phyloP scores from a whole-genome alignment of 2,888 invertebrate species.

The Epirrhoe tristata region DNA sequence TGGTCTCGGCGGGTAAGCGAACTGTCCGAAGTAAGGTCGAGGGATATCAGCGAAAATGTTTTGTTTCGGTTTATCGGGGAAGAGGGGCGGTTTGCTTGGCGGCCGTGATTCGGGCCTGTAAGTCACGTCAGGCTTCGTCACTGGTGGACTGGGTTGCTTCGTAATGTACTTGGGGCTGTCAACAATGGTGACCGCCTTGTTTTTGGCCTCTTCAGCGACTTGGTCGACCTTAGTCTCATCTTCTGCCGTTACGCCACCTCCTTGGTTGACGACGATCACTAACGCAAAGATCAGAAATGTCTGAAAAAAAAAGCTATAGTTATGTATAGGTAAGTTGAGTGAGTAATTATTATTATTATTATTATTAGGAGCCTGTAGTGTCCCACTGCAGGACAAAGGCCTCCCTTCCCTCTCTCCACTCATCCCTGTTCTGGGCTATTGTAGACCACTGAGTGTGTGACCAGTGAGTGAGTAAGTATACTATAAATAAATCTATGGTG shows the following conservation, averaged over 20 bases:
- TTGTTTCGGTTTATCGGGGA: slow-evolving; percentile 59
- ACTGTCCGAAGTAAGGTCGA: slow-evolving; percentile 58
- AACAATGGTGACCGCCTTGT: slow-evolving; percentile 65
- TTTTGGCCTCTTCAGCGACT: slow-evolving; percentile 72
- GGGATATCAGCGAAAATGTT: slow-evolving; percentile 57
- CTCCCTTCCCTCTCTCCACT: no score
- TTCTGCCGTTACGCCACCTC: slow-evolving; percentile 66
- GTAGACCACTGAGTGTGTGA: no score
- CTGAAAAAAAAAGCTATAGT: slow-evolving; percentile 58
- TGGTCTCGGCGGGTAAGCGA: slow-evolving; percentile 58
- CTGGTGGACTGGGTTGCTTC: slow-evolving; percentile 42
- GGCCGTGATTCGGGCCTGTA: slow-evolving; percentile 62
- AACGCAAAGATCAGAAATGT: slow-evolving; percentile 80
- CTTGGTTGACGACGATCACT: slow-evolving; percentile 77
- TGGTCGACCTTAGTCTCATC: slow-evolving; percentile 66
- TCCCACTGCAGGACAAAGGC: no score
- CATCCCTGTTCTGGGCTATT: no score
- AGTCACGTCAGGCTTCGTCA: slow-evolving; percentile 53
- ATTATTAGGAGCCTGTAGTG: no score
- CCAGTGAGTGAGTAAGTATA: no score
- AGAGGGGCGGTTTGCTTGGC: slow-evolving; percentile 72
- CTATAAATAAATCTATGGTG: no score
- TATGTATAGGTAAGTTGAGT: slow-evolving; percentile 15
- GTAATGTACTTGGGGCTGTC: slow-evolving; percentile 68
- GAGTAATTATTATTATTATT: not conserved